Evolutionary conservation across 2,888 invertebrate genomes (phyloP), one percentile per base, ranked within the genome.

Genomic region (Drosophila borealis): DNA sequence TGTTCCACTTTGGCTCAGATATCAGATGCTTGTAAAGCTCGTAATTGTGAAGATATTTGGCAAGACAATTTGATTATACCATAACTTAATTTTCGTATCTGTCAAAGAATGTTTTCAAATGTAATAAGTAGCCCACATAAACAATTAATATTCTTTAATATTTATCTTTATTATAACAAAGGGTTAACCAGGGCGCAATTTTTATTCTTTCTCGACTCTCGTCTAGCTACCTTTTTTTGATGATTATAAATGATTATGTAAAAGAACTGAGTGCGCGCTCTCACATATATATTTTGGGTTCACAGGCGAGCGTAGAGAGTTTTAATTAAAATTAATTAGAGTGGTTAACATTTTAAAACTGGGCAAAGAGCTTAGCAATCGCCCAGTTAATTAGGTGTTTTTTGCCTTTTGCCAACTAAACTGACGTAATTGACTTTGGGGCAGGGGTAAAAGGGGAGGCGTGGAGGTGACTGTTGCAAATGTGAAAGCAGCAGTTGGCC

Each of bases 401-500:
- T 19, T 4, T 17, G 13, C 39, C 14, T 51, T 51, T 39, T 33
- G 25, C 59, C 60, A 36, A 8, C 75, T 74, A 72, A 75, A 64
- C 74, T 84, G 79, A 84, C 79, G 70, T 77, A 84, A 84, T 77
- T 74, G 56, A 25, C 44, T 37, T 8, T 6, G 9, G 14, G 21
- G 4, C 10, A 9, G 37, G 9, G 17, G 48, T 1, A 1, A 21
- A 29, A 29, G 29, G 36, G n/a, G 6, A 17, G 21, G 5, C 5
- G 9, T 6, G 14, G 49, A n/a, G 54, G 74, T 49, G 45, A 60
- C 46, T 70, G 70, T 56, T 61, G 61, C 73, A 72, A 82, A 82
- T 78, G 85, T 76, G 82, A 83, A 85, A 82, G 83, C 79, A 80
- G 82, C 85, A 76, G 80, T 80, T 82, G 80, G 80, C 76, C 74